Evolutionary conservation across 2,797 vertebrate species (phyloP).

Genomic region (Oreortyx pictus): DNA sequence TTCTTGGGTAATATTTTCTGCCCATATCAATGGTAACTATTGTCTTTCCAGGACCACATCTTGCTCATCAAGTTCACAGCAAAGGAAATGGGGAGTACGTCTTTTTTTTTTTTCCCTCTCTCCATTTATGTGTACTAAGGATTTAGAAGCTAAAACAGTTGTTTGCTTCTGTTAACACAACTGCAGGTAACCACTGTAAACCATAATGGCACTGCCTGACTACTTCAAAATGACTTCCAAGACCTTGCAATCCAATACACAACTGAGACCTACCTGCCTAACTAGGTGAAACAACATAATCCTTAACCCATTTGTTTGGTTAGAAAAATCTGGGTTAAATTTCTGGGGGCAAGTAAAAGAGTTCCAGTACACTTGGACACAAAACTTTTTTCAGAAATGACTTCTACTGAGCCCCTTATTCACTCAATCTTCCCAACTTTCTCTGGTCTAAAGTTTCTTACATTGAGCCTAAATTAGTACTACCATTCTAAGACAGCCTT

Average conservation of each 20-base stretch:
- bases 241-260: background rate
- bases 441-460: background rate
- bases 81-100: accelerated
- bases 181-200: background rate
- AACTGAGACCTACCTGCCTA: background rate
- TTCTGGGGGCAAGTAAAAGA: background rate
- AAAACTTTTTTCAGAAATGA: background rate
- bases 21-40: background rate
- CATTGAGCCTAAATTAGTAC: background rate
- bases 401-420: background rate
- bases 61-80: background rate
- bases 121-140: background rate
- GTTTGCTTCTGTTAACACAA: background rate
- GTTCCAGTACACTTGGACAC: background rate
- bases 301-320: background rate
- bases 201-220: accelerated
- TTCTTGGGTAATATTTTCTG: background rate
- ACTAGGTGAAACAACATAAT: background rate
- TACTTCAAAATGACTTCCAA: background rate
- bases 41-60: no score
- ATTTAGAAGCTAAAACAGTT: background rate
- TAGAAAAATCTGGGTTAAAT: background rate
- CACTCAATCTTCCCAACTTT: background rate
- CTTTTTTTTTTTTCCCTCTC: background rate
- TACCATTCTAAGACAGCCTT: background rate